Evolutionary conservation across 2,797 vertebrate genomes (phyloP).

Genomic region (Hephaestus fuliginosus): DNA sequence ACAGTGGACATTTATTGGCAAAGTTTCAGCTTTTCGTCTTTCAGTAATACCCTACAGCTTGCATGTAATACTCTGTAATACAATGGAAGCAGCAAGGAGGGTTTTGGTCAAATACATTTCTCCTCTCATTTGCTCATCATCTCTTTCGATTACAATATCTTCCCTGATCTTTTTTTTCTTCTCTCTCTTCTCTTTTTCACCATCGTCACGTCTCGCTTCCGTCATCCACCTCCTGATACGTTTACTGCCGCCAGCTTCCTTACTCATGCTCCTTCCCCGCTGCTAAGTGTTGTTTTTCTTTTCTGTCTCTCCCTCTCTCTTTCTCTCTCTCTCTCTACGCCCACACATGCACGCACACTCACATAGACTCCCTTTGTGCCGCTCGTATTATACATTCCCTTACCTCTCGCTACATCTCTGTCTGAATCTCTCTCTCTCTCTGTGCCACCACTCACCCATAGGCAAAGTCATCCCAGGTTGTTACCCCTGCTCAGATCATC

Average conservation of each 20-base stretch:
- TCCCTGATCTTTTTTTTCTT: background rate
- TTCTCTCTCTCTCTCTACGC: constrained; percentile 23
- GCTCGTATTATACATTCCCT: constrained; percentile 36
- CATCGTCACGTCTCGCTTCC: constrained; percentile 26
- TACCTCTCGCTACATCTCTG: constrained; percentile 51
- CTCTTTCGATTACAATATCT: constrained; percentile 15
- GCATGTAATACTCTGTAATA: constrained; percentile 7
- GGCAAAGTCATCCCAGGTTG: constrained; percentile 73
- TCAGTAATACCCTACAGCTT: constrained; percentile 26
- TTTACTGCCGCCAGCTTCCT: constrained; percentile 44
- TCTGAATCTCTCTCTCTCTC: constrained; percentile 58
- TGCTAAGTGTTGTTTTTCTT: constrained; percentile 34
- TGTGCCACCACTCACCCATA: constrained; percentile 51
- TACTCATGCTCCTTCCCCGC: constrained; percentile 38
- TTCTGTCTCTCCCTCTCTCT: constrained; percentile 15
- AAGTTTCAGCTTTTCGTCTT: constrained; percentile 51
- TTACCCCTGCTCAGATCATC: constrained; percentile 55
- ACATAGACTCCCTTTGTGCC: constrained; percentile 40
- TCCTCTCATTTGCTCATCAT: background rate
- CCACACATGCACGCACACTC: constrained; percentile 27
- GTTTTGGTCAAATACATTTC: constrained; percentile 24
- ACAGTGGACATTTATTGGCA: constrained; percentile 30
- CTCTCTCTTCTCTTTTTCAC: constrained; percentile 11
- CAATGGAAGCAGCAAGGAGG: background rate
- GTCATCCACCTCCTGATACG: constrained; percentile 36